Base-by-base conservation (phyloP, 37 sponge, comb jelly and placozoan genomes). In the Diacarnus erythraeanus region DNA sequence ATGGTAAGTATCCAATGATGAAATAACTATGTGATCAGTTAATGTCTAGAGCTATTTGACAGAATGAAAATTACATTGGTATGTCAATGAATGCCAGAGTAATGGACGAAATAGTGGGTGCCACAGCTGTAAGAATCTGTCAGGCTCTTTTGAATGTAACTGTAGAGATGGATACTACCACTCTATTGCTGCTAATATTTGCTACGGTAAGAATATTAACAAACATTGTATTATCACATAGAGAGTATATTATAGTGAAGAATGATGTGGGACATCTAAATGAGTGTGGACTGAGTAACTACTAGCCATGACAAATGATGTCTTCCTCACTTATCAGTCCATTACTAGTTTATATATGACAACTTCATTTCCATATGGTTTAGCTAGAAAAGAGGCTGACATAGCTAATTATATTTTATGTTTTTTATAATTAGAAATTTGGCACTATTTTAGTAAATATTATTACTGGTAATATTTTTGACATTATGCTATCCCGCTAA, bases 101-200 rank as follows among this genome's bases (percentile, higher is more conserved):
- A 15, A 15, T 47, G 51, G 51, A 47, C 66, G 35, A 34, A 25
- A 20, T 12, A 31, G 34, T 65, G 35, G 66, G 9, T 71, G 58
- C 40, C 88, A 88, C 44, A n/a, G 2, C 9, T 88, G 88, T 72
- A 27, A 31, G 0, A 82, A 82, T 38, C 40, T 58, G n/a, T 34
- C 44, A 29, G 82, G 83, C 4, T 88, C 88, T 21, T 88, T 65
- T 57, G 21, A 9, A n/a, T 88, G 88, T 34, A 9, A 18, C 20
- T 88, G 88, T 42, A 37, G 54, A 30, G 27, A 20, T 71, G 83
- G 88, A 8, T 82, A 54, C 40, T 72, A 78, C 34, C 72, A 77
- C 57, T 75, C 80, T 18, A 2, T 21, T 26, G 73, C 73, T 66
- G 70, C 76, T 56, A 10, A 21, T 12, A 71, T 26, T 30, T 86